phyloP scores from a whole-genome alignment of 2,797 vertebrate species.

The Manis javanica region DNA sequence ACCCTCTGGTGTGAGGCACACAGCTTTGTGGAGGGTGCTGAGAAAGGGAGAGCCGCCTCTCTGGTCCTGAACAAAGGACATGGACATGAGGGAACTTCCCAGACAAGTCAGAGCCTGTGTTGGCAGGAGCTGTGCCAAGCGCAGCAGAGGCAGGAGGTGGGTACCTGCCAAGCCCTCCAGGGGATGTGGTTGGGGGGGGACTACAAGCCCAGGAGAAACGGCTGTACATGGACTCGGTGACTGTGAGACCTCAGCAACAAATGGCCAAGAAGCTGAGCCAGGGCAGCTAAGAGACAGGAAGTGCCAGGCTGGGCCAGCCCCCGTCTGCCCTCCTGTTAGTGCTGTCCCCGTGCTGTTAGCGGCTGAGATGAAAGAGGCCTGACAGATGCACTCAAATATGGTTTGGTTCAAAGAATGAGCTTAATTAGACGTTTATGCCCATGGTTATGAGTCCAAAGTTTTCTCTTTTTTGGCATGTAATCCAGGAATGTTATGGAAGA shows the following conservation, averaged over 20 bases:
- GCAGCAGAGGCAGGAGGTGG: neutral
- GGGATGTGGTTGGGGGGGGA: rapidly evolving
- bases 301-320: neutral
- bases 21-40: neutral
- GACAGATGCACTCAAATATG: conserved; percentile 59
- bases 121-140: rapidly evolving
- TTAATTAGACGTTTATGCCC: conserved; percentile 76
- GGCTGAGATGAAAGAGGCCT: neutral
- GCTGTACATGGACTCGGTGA: neutral
- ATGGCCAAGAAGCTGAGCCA: neutral
- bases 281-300: neutral
- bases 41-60: too few species aligned
- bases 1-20: neutral
- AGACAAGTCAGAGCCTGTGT: neutral
- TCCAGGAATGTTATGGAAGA: conserved; percentile 46
- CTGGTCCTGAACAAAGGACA: neutral
- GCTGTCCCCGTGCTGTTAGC: neutral
- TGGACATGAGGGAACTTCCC: neutral
- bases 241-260: neutral
- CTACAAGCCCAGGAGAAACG: neutral
- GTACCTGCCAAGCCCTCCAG: rapidly evolving
- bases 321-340: rapidly evolving
- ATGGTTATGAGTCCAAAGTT: conserved; percentile 58
- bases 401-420: conserved; percentile 68
- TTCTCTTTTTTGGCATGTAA: conserved; percentile 55